These are phyloP conservation scores for Lepus europaeus DNA, from an alignment of 2,113 vertebrate species.

Conservation along the genomic window DNA sequence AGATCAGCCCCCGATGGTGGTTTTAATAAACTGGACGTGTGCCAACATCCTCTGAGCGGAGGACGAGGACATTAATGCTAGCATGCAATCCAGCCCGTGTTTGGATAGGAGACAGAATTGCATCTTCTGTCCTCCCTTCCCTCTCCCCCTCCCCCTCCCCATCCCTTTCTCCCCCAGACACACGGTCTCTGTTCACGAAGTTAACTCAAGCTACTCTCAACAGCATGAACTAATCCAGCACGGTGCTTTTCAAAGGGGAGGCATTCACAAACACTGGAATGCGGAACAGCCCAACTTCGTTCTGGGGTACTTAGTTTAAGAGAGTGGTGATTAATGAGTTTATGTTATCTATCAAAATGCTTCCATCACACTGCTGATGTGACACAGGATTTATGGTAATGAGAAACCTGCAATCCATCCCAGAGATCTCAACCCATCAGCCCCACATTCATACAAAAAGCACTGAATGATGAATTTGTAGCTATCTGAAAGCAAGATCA, in stretches of 20 bases:
- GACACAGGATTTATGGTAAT: constrained; percentile 84
- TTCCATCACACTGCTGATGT: constrained; percentile 77
- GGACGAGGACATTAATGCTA: constrained; percentile 82
- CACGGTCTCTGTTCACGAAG: constrained; percentile 76
- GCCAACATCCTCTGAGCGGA: constrained; percentile 85
- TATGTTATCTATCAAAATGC: constrained; percentile 86
- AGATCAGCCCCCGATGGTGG: constrained; percentile 85
- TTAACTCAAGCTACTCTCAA: constrained; percentile 75
- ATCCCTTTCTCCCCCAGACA: constrained; percentile 66
- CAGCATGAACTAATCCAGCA: constrained; percentile 75
- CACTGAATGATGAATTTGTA: constrained; percentile 76
- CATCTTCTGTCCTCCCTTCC: constrained; percentile 77
- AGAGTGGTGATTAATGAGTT: constrained; percentile 85
- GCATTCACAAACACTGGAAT: constrained; percentile 71
- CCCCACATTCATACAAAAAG: constrained; percentile 80
- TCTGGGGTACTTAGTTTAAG: constrained; percentile 79
- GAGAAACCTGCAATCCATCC: constrained; percentile 81
- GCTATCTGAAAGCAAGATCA: constrained; percentile 66
- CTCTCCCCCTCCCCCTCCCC: constrained; percentile 10
- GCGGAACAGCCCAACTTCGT: constrained; percentile 80
- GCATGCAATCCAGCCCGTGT: constrained; percentile 79
- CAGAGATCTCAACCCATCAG: constrained; percentile 82
- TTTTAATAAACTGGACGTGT: constrained; percentile 89
- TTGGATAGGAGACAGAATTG: constrained; percentile 85
- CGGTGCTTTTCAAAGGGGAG: constrained; percentile 75